Evolutionary conservation across 2,113 vertebrate species (phyloP).

Genomic region (Elgaria multicarinata): DNA sequence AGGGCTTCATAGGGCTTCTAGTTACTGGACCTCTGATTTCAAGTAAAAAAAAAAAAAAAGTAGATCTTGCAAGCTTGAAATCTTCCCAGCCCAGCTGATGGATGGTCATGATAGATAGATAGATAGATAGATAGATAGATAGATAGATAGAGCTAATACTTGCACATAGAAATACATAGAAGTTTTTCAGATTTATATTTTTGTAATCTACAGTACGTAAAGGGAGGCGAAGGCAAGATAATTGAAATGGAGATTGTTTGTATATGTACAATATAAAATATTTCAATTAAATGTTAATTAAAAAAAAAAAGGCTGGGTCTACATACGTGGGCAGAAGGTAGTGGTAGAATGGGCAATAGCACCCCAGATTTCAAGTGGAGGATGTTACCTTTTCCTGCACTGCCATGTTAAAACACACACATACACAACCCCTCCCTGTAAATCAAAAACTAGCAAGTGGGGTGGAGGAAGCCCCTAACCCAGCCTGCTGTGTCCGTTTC

Average conservation of each 20-base stretch:
- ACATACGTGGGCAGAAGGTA: background rate
- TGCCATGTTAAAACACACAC: background rate
- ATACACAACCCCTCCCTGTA: background rate
- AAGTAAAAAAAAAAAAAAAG: no score
- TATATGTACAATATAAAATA: background rate
- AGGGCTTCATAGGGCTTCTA: no score
- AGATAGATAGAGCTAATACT: no score
- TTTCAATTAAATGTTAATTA: background rate
- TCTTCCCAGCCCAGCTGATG: no score
- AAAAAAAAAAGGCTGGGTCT: background rate
- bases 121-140: no score
- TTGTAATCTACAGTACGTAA: background rate
- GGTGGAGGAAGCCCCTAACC: background rate
- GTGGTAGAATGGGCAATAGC: background rate
- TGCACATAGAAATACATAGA: no score
- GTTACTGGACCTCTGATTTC: no score
- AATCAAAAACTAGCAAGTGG: background rate
- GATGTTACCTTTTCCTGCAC: background rate
- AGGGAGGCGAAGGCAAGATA: background rate
- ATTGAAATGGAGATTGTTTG: background rate
- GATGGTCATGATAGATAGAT: no score
- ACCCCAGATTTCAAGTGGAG: no score
- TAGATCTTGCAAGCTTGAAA: no score
- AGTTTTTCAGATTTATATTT: background rate
- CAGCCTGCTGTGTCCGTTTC: background rate